Percentiles rank a stretch among this genome's conserved stretches.
Conservation (phyloP, 2,113 vertebrate genomes). For the Isichthys henryi region DNA sequence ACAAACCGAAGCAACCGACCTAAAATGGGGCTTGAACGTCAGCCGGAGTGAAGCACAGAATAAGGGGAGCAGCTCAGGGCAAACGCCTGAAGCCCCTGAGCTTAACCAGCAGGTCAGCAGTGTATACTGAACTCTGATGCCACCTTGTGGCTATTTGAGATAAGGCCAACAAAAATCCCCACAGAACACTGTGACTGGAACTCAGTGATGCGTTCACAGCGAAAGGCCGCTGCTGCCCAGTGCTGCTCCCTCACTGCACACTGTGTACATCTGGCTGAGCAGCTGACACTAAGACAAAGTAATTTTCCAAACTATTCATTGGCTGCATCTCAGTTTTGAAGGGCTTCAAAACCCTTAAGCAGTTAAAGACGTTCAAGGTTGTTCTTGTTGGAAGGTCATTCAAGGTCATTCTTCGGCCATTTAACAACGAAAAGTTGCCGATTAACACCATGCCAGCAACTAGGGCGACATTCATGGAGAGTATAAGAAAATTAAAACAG, state of each 20-base stretch:
- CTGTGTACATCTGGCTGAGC: background rate
- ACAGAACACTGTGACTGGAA: background rate
- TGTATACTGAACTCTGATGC: conserved; percentile 43
- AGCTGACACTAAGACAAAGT: background rate
- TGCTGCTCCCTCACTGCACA: background rate
- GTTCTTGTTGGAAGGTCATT: background rate
- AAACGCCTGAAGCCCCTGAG: background rate
- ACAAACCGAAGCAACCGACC: background rate
- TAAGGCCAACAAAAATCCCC: background rate
- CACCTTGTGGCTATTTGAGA: conserved; percentile 49
- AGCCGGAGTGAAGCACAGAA: background rate
- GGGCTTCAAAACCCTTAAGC: background rate
- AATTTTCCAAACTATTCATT: background rate
- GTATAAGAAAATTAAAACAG: background rate
- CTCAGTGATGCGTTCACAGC: background rate
- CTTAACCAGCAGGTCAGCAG: background rate
- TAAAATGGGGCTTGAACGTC: background rate
- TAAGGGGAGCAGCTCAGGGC: background rate
- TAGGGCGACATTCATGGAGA: background rate
- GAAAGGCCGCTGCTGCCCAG: background rate
- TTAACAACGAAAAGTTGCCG: background rate
- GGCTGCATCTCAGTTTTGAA: background rate
- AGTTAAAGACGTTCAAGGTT: background rate
- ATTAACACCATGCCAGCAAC: background rate
- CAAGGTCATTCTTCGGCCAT: background rate